These are phyloP conservation scores for Xiphorhynchus erythropygius DNA, from an alignment of 2,797 vertebrate genomes.

Conservation along the genomic window DNA sequence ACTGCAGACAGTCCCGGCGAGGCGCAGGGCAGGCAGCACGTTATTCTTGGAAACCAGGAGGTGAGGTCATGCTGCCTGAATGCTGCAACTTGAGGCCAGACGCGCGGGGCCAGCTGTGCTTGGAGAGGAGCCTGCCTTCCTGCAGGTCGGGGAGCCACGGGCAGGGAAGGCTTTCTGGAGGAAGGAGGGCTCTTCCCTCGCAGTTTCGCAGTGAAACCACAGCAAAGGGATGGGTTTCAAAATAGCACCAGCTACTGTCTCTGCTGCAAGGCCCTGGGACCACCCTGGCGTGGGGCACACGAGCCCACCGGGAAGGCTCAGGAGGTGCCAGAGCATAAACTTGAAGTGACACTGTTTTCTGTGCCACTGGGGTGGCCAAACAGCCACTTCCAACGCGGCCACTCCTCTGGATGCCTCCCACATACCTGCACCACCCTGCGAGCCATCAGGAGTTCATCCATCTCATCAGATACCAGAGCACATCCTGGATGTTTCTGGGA, in stretches of 20 bases:
- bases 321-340: not conserved
- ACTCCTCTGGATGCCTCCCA: not conserved
- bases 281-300: not conserved
- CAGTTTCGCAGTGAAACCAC: not conserved
- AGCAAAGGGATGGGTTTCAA: not conserved
- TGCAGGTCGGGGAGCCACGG: not conserved
- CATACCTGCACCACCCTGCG: not conserved
- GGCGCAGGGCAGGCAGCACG: not conserved
- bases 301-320: not conserved
- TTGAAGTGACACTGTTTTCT: fast-evolving
- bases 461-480: not conserved
- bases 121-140: slow-evolving; percentile 11
- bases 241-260: not conserved
- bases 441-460: not conserved
- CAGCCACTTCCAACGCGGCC: fast-evolving
- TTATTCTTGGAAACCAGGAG: slow-evolving; percentile 69
- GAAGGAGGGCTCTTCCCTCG: not conserved
- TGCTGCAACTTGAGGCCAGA: slow-evolving; percentile 66
- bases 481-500: not conserved
- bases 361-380: fast-evolving
- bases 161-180: not conserved
- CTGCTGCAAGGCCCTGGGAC: not conserved
- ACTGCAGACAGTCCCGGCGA: not conserved
- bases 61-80: slow-evolving; percentile 71
- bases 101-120: slow-evolving; percentile 19